These are phyloP conservation scores for Drosophila kambysellisi DNA, from an alignment of 2,888 invertebrate genomes.

Conservation along the genomic window DNA sequence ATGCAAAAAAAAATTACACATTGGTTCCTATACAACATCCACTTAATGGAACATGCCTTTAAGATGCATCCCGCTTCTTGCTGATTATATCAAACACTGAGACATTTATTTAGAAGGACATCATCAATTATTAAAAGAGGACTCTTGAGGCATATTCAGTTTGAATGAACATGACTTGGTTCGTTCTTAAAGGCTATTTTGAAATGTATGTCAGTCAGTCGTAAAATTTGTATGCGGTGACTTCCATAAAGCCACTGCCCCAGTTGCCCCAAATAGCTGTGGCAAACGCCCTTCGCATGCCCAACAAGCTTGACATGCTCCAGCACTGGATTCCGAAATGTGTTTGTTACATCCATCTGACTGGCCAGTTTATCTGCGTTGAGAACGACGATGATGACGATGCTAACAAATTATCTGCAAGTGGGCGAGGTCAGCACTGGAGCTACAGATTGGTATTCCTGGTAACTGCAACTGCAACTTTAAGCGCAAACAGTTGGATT, in stretches of 20 bases:
- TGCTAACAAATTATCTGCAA: slow-evolving; percentile 54
- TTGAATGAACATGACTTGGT: slow-evolving; percentile 45
- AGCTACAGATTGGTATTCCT: slow-evolving; percentile 19
- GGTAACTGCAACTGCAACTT: background rate
- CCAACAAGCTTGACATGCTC: slow-evolving; percentile 26
- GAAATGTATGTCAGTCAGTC: slow-evolving; percentile 43
- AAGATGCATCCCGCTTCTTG: slow-evolving; percentile 2
- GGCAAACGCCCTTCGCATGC: slow-evolving; percentile 22
- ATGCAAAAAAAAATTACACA: background rate
- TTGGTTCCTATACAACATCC: slow-evolving; percentile 8
- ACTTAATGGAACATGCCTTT: slow-evolving; percentile 4
- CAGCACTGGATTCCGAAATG: slow-evolving; percentile 33
- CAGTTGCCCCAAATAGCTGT: slow-evolving; percentile 32
- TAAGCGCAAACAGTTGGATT: background rate
- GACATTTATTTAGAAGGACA: slow-evolving; percentile 10
- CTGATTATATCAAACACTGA: slow-evolving; percentile 20
- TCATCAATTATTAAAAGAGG: slow-evolving; percentile 21
- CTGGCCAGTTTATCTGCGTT: slow-evolving; percentile 49
- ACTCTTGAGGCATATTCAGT: slow-evolving; percentile 5
- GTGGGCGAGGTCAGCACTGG: slow-evolving; percentile 39
- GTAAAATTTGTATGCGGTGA: slow-evolving; percentile 61
- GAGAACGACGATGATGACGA: slow-evolving; percentile 31
- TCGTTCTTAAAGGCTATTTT: slow-evolving; percentile 34
- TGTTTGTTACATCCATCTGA: slow-evolving; percentile 4
- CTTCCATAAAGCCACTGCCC: slow-evolving; percentile 31